phyloP scores from a whole-genome alignment of 1,140 invertebrate genomes.

The Drosophila tropicalis region DNA sequence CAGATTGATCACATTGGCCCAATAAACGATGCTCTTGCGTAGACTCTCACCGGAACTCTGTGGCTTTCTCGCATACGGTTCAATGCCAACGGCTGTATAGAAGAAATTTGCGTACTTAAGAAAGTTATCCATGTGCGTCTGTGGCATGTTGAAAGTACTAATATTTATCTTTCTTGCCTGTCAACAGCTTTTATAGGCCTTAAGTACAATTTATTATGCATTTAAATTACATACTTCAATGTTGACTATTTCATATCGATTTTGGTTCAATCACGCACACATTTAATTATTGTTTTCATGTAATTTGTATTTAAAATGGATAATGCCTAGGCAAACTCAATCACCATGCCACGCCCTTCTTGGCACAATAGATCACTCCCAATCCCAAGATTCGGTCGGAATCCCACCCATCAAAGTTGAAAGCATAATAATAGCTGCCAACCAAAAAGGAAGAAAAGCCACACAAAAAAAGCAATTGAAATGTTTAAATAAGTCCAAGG shows the following conservation, averaged over 20 bases:
- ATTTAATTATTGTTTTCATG: slow-evolving; percentile 67
- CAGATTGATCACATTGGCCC: slow-evolving; percentile 57
- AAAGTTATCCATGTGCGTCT: slow-evolving; percentile 49
- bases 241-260: slow-evolving; percentile 40
- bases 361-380: slow-evolving; percentile 67
- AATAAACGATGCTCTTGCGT: slow-evolving; percentile 45
- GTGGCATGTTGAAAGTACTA: slow-evolving; percentile 18
- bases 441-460: slow-evolving; percentile 33
- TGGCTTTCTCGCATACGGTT: slow-evolving; percentile 42
- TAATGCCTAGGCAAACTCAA: slow-evolving; percentile 56
- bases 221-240: slow-evolving; percentile 49
- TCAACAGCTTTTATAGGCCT: background rate
- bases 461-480: slow-evolving; percentile 71
- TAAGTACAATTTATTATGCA: slow-evolving; percentile 31
- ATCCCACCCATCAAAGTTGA: slow-evolving; percentile 31
- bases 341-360: slow-evolving; percentile 32
- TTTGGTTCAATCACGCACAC: slow-evolving; percentile 40
- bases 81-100: slow-evolving; percentile 56
- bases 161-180: background rate
- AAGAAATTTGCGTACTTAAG: slow-evolving; percentile 67
- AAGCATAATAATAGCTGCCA: slow-evolving; percentile 26
- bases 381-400: slow-evolving; percentile 61
- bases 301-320: slow-evolving; percentile 20
- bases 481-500: slow-evolving; percentile 71
- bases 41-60: background rate